Evolutionary conservation across 2,888 invertebrate species (phyloP).

Genomic region (Limnephilus lunatus): DNA sequence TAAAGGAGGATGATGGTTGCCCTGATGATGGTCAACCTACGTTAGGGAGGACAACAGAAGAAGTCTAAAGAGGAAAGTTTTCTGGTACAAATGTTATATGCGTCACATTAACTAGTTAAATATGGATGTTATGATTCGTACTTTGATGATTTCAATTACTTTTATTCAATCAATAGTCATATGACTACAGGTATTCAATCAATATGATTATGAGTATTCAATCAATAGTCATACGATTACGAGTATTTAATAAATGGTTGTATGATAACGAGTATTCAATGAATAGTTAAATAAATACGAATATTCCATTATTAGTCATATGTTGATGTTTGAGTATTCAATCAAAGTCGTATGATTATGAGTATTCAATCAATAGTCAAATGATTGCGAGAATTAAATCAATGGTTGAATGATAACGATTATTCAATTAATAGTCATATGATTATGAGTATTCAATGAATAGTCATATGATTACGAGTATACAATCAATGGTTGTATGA

Average conservation of each 20-base stretch:
- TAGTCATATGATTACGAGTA: too few relatives aligned
- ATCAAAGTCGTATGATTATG: too few relatives aligned
- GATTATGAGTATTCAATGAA: background rate
- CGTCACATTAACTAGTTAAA: too few relatives aligned
- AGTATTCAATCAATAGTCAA: background rate
- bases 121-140: too few relatives aligned
- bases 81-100: background rate
- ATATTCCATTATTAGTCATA: too few relatives aligned
- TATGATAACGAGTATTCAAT: background rate
- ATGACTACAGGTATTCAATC: too few relatives aligned
- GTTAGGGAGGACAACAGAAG: background rate
- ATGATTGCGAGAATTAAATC: background rate
- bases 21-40: background rate
- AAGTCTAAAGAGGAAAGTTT: background rate
- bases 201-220: too few relatives aligned
- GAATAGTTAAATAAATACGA: background rate
- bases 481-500: too few relatives aligned
- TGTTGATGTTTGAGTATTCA: too few relatives aligned
- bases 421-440: background rate
- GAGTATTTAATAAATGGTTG: background rate
- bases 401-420: background rate
- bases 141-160: too few relatives aligned
- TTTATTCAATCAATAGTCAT: too few relatives aligned
- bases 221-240: background rate
- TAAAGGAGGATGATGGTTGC: background rate